Conservation (phyloP, 1,140 invertebrate genomes). For the Tetragnatha versicolor region DNA sequence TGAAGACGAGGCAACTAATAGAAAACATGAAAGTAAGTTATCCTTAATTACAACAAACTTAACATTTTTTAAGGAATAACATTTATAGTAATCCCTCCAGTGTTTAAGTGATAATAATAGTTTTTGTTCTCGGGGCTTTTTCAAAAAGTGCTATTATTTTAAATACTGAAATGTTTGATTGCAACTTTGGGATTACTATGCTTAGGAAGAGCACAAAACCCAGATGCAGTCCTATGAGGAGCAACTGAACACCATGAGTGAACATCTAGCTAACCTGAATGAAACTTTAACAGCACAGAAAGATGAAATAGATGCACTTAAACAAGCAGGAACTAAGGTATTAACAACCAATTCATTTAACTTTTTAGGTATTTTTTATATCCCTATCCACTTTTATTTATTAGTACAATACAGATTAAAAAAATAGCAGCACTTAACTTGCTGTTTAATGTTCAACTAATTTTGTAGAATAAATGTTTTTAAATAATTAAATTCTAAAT, state of each 20-base stretch:
- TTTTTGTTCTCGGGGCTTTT: too few relatives aligned
- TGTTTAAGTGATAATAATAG: too few relatives aligned
- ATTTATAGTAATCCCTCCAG: neutral
- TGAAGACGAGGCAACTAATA: conserved; percentile 19
- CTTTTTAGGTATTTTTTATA: neutral
- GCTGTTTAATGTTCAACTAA: neutral
- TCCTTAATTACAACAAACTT: neutral
- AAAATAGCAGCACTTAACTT: neutral
- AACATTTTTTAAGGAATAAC: neutral
- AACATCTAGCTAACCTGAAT: conserved; percentile 90
- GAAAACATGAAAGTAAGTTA: conserved; percentile 24
- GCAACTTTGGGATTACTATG: too few relatives aligned
- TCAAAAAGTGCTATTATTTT: too few relatives aligned
- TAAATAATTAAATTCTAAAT: neutral
- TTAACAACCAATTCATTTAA: neutral
- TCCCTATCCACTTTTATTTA: too few relatives aligned
- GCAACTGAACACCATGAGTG: conserved; percentile 87
- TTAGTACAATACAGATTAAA: neutral
- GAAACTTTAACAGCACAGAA: conserved; percentile 83
- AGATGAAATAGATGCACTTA: conserved; percentile 71
- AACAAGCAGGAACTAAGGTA: conserved; percentile 58
- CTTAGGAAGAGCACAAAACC: conserved; percentile 69
- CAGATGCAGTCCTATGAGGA: conserved; percentile 84
- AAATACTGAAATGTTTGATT: too few relatives aligned
- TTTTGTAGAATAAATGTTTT: neutral